Evolutionary conservation across 1,140 invertebrate species (phyloP), one percentile per base, ranked within the genome.

Genomic region (Hyles euphorbiae): DNA sequence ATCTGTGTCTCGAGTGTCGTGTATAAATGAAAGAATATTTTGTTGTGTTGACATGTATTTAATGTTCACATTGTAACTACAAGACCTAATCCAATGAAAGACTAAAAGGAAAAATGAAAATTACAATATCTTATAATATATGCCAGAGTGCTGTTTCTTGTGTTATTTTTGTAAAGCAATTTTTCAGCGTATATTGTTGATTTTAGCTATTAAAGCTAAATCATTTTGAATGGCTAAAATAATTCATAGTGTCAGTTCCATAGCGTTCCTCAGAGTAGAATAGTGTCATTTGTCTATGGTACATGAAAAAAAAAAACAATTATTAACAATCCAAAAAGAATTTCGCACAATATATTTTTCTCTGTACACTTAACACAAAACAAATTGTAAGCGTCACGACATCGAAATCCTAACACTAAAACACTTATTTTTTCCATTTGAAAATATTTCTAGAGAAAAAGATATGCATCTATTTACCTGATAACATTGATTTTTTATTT

Each of bases 1-100:
- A 40, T 8, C 5, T 40, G 4, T 40, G 36, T 40, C 36, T 22
- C 22, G 34, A 34, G 47, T 55, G 55, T 63, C 33, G 81, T 87
- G 78, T 83, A 45, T 65, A 88, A 88, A 87, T 85, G 79, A 86
- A 86, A 88, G 81, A 86, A 72, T 80, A 80, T 63, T 76, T 83
- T 75, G 71, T 78, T 79, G 85, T 86, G 82, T 87, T 85, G 83
- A 83, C 85, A 88, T 86, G 85, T 88, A 83, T 84, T 88, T 88
- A 88, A 87, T 86, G 81, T 87, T 83, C 73, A 85, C 60, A 70
- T 84, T 84, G 84, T 84, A 81, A 79, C 81, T 83, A 84, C 81
- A 81, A 71, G 67, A 81, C 79, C 80, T 81, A 85, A 72, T 78
- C 70, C 78, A 78, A 83, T 78, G 72, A 78, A 78, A 80, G 65